Base-by-base conservation (phyloP, 2,888 invertebrate genomes). In the Pherbina coryleti region DNA sequence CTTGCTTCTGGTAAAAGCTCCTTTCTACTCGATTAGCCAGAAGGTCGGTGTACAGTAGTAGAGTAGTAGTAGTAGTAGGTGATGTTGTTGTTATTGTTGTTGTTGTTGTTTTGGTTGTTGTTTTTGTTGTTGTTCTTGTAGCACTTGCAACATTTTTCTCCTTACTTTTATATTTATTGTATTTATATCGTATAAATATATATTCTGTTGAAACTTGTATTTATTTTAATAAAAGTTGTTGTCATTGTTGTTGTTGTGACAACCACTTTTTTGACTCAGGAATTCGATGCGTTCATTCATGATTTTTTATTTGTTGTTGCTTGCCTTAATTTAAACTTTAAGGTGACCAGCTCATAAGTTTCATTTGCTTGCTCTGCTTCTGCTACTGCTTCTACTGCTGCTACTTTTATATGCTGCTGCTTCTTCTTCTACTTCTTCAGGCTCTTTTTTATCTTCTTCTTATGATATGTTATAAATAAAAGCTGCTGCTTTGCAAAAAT, bases 1-100 rank as follows among this genome's bases (percentile, higher is more conserved):
- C 49, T 19, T 49, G 8, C 44, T 67, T 25, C 31, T 64, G 17
- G 44, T 44, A 44, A 44, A 44, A 7, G 7, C 22, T 25, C 17
- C 51, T 69, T 51, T 7, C n/a, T 69, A n/a, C 28, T 28, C 17
- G 49, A 5, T 28, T 49, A 11, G 7, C 44, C 22, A 5, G 22
- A 69, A 53, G 69, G 69, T 69, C 49, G 51, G 7, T 51, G 69
- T 49, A 69, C 69, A 69, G 69, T n/a, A n/a, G n/a, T n/a, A n/a
- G n/a, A n/a, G n/a, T n/a, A n/a, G n/a, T n/a, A n/a, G n/a, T n/a
- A n/a, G n/a, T n/a, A n/a, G n/a, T n/a, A n/a, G n/a, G n/a, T n/a
- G n/a, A n/a, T n/a, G n/a, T n/a, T n/a, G n/a, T n/a, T n/a, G n/a
- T n/a, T n/a, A n/a, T n/a, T n/a, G n/a, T n/a, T n/a, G n/a, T n/a